Percentiles rank a stretch among this genome's conserved stretches.
phyloP scores from a whole-genome alignment of 23 tunicate genomes.

The Oikopleura albicans region DNA sequence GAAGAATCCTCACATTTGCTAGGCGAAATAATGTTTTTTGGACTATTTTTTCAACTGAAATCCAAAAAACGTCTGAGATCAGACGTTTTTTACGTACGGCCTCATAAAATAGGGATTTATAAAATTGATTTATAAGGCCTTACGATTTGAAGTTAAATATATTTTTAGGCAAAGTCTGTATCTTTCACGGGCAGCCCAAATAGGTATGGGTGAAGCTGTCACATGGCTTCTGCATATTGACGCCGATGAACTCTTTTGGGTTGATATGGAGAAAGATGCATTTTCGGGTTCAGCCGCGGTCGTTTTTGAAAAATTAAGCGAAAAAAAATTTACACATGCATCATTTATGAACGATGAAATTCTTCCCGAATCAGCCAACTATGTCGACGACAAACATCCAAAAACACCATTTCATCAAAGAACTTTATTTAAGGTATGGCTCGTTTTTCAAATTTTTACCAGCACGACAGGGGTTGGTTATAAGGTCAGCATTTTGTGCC shows the following conservation, averaged over 20 bases:
- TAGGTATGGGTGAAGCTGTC: not conserved
- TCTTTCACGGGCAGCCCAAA: slow-evolving; percentile 1
- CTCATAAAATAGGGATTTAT: no score
- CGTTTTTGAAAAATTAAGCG: not conserved
- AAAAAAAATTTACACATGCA: not conserved
- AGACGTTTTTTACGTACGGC: no score
- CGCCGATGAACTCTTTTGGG: not conserved
- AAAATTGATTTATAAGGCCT: no score
- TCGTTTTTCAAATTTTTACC: no score
- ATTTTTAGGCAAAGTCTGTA: not conserved
- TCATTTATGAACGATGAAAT: not conserved
- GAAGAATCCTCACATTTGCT: no score
- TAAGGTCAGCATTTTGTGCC: no score
- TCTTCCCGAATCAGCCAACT: not conserved
- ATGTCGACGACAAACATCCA: not conserved
- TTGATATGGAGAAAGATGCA: not conserved
- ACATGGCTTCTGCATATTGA: not conserved
- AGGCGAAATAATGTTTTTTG: no score
- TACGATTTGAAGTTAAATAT: no score
- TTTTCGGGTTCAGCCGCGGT: not conserved
- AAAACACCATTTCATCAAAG: slow-evolving; percentile 18
- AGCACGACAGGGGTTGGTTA: no score
- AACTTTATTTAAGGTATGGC: not conserved
- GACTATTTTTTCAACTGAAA: no score
- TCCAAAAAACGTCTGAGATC: no score